Evolutionary conservation across 2,113 vertebrate genomes (phyloP).

Genomic region (Charina bottae): DNA sequence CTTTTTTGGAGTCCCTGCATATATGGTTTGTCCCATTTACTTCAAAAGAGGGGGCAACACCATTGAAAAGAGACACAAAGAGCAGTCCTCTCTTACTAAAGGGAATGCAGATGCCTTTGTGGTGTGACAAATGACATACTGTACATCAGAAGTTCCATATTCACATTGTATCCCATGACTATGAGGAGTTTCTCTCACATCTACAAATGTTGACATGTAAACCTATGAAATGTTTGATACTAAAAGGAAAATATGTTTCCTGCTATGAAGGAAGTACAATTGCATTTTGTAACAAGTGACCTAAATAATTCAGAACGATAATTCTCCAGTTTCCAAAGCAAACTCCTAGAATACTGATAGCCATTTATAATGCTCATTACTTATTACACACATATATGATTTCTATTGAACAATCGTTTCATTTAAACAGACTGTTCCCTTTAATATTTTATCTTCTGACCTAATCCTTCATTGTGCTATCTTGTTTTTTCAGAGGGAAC

Average conservation of each 20-base stretch:
- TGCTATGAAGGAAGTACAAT: neutral
- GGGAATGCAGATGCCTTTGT: neutral
- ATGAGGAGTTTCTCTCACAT: neutral
- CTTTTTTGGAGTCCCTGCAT: neutral
- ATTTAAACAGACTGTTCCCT: constrained; percentile 16
- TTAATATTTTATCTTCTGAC: constrained; percentile 41
- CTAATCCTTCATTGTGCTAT: neutral
- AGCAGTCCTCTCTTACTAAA: neutral
- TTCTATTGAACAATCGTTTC: constrained; percentile 36
- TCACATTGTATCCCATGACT: neutral
- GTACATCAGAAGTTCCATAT: neutral
- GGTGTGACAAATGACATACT: neutral
- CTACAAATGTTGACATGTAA: neutral
- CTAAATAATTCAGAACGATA: constrained; percentile 15
- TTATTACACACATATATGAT: neutral
- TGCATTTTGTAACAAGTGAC: neutral
- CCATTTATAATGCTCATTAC: neutral
- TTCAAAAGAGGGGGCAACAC: neutral
- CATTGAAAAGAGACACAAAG: neutral
- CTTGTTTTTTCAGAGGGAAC: neutral
- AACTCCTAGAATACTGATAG: neutral
- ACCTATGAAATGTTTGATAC: neutral
- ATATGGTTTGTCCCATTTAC: neutral
- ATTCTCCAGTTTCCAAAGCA: constrained; percentile 12
- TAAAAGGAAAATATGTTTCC: neutral